These are phyloP conservation scores for Sebastes trivittatus DNA, from an alignment of 2,797 vertebrate species.

Conservation along the genomic window DNA sequence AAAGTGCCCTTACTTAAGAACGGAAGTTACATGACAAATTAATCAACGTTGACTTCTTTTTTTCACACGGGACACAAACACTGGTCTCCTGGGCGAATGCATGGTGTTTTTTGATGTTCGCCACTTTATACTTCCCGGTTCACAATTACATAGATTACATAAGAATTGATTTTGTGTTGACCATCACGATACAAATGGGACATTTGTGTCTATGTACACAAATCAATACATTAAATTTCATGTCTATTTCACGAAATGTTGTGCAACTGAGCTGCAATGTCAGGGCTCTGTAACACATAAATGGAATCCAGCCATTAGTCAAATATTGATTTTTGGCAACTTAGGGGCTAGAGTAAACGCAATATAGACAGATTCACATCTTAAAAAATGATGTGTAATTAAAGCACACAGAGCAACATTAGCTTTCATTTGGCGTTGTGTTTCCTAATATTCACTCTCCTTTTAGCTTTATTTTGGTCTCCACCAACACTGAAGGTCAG, in stretches of 20 bases:
- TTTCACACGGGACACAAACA: too few relatives aligned
- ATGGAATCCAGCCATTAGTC: background rate
- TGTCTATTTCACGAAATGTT: too few relatives aligned
- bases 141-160: too few relatives aligned
- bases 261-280: rapidly evolving
- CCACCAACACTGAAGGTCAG: background rate
- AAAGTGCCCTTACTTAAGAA: too few relatives aligned
- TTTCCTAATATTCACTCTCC: background rate
- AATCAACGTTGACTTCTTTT: too few relatives aligned
- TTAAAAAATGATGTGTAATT: background rate
- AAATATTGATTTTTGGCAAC: background rate
- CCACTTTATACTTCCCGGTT: too few relatives aligned
- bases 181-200: too few relatives aligned
- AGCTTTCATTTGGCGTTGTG: background rate
- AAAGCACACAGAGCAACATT: background rate
- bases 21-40: rapidly evolving
- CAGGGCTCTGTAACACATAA: background rate
- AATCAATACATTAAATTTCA: too few relatives aligned
- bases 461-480: background rate
- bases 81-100: too few relatives aligned
- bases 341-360: background rate
- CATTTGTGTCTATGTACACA: too few relatives aligned
- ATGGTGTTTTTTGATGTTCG: too few relatives aligned
- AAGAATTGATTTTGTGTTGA: too few relatives aligned
- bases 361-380: background rate